Base-by-base conservation (phyloP, 2,797 vertebrate genomes). In the Poeciliopsis gracilis region DNA sequence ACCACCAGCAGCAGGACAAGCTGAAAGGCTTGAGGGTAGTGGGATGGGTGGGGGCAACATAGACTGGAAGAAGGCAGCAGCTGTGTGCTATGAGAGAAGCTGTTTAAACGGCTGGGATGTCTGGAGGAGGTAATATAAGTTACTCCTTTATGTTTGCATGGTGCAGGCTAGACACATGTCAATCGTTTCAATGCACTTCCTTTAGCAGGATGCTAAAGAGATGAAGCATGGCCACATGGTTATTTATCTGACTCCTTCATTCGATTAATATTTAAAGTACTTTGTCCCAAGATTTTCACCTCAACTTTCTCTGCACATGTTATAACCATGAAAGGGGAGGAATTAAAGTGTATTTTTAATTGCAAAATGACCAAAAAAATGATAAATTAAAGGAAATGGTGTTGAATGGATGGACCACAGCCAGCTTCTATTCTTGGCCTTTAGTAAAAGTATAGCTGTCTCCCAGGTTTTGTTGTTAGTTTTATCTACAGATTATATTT, bases 81-180 rank as follows among this genome's bases (percentile, higher is more conserved):
- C 90, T 91, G 91, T 83, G 85, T 81, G 77, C 79, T 89, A 73
- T 71, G 75, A 72, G 84, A 88, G 76, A 89, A 84, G 87, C 84
- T 82, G 85, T 91, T 92, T 88, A 94, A 92, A 89, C 86, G 88
- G 81, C 88, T 83, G 77, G 91, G 92, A 90, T 71, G 85, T 72
- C 79, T 83, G 59, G 41, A 77, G 53, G 15, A 43, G 46, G 36
- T 53, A 9, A 16, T 55, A 41, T 38, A 30, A 61, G 7, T 61
- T 33, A 18, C 15, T 61, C 59, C 30, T 33, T 61, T n/a, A 41
- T 13, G 10, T 51, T 30, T 55, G 16, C 5, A 28, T 43, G 49
- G 12, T 69, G 63, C 43, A 55, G 33, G 15, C 33, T 69, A 5
- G 11, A 47, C 28, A 36, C 5, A 25, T 66, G 74, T 13, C 41